Conservation (phyloP, 1,140 invertebrate species). For the Araneus ventricosus region DNA sequence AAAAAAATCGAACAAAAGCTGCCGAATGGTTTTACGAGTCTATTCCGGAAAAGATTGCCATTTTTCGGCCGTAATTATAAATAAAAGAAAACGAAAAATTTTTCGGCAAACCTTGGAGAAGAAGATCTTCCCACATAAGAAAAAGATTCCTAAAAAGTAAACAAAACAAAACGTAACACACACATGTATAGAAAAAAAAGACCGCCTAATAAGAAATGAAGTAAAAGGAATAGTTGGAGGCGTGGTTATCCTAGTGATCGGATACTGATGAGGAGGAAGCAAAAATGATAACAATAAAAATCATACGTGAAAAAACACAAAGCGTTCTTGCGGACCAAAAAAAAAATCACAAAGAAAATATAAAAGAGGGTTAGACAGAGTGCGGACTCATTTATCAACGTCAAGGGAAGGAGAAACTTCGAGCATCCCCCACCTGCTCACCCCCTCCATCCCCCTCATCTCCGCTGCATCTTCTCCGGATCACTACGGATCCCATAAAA, state of each 20-base stretch:
- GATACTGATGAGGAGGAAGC: slow-evolving; percentile 71
- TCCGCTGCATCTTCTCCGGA: slow-evolving; percentile 37
- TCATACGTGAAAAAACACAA: slow-evolving; percentile 61
- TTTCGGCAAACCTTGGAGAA: neutral
- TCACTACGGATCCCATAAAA: slow-evolving; percentile 73
- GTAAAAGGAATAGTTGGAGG: slow-evolving; percentile 65
- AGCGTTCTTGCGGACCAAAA: slow-evolving; percentile 42
- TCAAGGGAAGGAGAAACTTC: slow-evolving; percentile 72
- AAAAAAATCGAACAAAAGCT: slow-evolving; percentile 39
- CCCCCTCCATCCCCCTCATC: neutral
- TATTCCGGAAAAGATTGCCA: slow-evolving; percentile 65
- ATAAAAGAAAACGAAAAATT: slow-evolving; percentile 50
- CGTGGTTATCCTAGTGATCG: slow-evolving; percentile 71
- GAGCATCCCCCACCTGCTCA: neutral
- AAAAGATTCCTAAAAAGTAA: slow-evolving; percentile 1
- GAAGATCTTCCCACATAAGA: neutral
- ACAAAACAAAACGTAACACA: neutral
- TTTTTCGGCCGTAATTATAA: slow-evolving; percentile 68
- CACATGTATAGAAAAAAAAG: slow-evolving; percentile 36
- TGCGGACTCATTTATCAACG: slow-evolving; percentile 73
- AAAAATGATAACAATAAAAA: slow-evolving; percentile 73
- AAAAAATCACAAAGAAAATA: slow-evolving; percentile 68
- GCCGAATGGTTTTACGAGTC: slow-evolving; percentile 68
- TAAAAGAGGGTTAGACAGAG: slow-evolving; percentile 72
- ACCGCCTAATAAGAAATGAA: slow-evolving; percentile 65